phyloP scores from a whole-genome alignment of 2,888 invertebrate genomes.

The Aricia artaxerxes region DNA sequence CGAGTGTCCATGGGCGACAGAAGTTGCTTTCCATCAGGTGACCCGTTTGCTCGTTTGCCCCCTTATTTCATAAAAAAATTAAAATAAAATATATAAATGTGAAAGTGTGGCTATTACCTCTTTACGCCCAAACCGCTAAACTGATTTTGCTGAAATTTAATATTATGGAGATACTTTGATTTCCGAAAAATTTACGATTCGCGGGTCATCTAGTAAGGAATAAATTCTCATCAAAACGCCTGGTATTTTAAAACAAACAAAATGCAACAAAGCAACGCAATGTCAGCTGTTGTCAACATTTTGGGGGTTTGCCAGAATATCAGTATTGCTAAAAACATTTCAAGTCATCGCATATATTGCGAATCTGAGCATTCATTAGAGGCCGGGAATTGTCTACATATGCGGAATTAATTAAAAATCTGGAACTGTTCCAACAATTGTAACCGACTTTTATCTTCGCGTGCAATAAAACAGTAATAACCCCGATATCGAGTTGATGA shows the following conservation, averaged over 20 bases:
- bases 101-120: too few relatives aligned
- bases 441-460: conserved; percentile 28
- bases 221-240: not conserved
- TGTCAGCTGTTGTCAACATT: not conserved
- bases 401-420: conserved; percentile 38
- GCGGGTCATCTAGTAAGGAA: too few relatives aligned
- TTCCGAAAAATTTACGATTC: too few relatives aligned
- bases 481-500: conserved; percentile 11
- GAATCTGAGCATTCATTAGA: conserved; percentile 34
- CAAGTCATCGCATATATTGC: conserved; percentile 30
- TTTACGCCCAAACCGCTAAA: too few relatives aligned
- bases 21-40: too few relatives aligned
- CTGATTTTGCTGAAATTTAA: too few relatives aligned
- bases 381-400: conserved; percentile 37
- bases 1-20: too few relatives aligned
- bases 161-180: too few relatives aligned
- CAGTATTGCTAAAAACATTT: conserved; percentile 7
- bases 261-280: not conserved
- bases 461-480: conserved; percentile 25
- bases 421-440: conserved; percentile 34
- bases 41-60: too few relatives aligned
- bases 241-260: not conserved
- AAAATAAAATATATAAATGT: too few relatives aligned
- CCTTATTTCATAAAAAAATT: too few relatives aligned
- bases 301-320: conserved; percentile 10